Evolutionary conservation across 2,797 vertebrate species (phyloP).

Genomic region (Hirundo rustica): DNA sequence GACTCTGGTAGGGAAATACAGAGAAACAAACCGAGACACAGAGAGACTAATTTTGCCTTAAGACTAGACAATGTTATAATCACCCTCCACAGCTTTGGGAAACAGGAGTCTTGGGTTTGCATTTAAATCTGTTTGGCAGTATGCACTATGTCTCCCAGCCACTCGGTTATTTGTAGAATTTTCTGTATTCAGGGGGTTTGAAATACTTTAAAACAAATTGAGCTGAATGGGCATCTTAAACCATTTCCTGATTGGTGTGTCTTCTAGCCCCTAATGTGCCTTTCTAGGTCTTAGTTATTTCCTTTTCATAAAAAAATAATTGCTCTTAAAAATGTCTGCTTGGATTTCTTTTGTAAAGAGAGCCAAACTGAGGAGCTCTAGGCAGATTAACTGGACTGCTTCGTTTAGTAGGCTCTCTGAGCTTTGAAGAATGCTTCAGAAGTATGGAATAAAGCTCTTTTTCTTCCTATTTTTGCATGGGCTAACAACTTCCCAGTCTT

Average conservation of each 20-base stretch:
- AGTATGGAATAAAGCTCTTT: constrained; percentile 69
- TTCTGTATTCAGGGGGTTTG: constrained; percentile 23
- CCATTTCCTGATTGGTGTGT: constrained; percentile 67
- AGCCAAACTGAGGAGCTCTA: constrained; percentile 43
- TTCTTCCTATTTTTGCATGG: constrained; percentile 53
- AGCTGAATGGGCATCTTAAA: constrained; percentile 54
- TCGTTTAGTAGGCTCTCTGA: constrained; percentile 56
- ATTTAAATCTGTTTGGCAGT: constrained; percentile 58
- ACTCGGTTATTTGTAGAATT: constrained; percentile 37
- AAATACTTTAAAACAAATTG: constrained; percentile 66
- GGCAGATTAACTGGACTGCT: constrained; percentile 66
- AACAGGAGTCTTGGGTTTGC: constrained; percentile 52
- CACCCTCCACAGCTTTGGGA: constrained; percentile 37
- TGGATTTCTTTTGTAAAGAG: constrained; percentile 67
- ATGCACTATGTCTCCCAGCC: constrained; percentile 16
- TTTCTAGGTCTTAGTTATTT: constrained; percentile 58
- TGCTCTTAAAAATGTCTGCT: constrained; percentile 69
- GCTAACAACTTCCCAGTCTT: constrained; percentile 65
- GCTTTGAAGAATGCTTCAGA: constrained; percentile 68
- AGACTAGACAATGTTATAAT: constrained; percentile 44
- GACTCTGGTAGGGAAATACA: background rate
- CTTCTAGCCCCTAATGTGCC: constrained; percentile 39
- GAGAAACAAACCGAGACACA: background rate
- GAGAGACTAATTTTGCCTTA: background rate
- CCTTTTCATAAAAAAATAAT: constrained; percentile 71